Evolutionary conservation across 1,140 invertebrate species (phyloP), one percentile per base, ranked within the genome.

Genomic region (Choristoneura fumiferana): DNA sequence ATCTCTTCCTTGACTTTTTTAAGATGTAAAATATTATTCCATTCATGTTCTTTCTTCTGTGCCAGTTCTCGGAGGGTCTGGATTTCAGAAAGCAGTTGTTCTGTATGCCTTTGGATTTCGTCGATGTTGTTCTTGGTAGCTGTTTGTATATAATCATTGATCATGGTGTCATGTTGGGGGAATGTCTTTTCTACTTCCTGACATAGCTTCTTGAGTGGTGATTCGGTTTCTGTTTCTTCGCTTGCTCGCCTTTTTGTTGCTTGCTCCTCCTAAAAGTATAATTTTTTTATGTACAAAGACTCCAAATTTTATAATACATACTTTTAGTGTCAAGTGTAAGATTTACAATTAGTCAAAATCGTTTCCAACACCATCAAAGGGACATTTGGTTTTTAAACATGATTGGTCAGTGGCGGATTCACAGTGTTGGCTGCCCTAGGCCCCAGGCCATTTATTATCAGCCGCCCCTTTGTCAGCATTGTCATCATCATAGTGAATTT

Each of bases 1-100:
- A 95, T 92, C 73, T 96, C 94, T 76, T 96, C 95, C 85, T 96
- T 96, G 0, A 96, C 89, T 75, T 96, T 96, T 71, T 94, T 94
- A 63, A 95, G 86, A 71, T 94, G 92, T 5, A 96, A 73, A 22
- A 96, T 93, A 43, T 94, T 93, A 71, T 96, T 96, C 95, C 95
- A 96, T 82, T 96, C 95, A 62, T 93, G 91, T 89, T 96, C 95
- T 78, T 96, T 96, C 69, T 93, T 92, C 66, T 92, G 91, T 0
- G 94, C 92, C 9, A 95, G 71, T 63, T 94, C 93, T 43, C 92
- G 90, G 43, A 96, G 80, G 0, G 92, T 92, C 73, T 93, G 87
- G 61, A 94, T 93, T 73, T 94, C 93, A 14, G 86, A 75, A 5
- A 92, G 78, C 8, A 93, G 73, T 62, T 91, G 91, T 62, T 92